phyloP scores from a whole-genome alignment of 2,113 vertebrate genomes.

The Urocynchramus pylzowi region DNA sequence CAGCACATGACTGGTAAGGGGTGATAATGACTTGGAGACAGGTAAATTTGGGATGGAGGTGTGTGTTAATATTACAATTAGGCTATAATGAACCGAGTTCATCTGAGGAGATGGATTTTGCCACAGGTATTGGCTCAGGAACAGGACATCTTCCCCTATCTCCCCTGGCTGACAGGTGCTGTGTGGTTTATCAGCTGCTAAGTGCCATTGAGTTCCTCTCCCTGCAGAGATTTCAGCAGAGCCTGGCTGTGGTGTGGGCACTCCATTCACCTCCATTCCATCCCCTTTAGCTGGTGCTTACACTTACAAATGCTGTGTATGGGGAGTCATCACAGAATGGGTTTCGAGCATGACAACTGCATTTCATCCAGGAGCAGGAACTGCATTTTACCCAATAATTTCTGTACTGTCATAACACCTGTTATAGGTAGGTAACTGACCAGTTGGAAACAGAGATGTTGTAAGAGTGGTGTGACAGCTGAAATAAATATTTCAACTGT shows the following conservation, averaged over 20 bases:
- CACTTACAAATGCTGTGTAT: rapidly evolving
- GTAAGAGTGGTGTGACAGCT: background rate
- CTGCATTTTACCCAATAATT: background rate
- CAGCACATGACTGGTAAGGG: background rate
- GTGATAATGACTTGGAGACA: background rate
- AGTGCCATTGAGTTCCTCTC: background rate
- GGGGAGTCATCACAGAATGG: background rate
- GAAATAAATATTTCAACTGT: background rate
- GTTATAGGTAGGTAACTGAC: background rate
- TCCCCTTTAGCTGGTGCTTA: background rate
- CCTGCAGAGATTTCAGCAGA: rapidly evolving
- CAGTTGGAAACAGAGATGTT: background rate
- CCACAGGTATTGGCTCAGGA: background rate
- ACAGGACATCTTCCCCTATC: background rate
- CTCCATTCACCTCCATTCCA: background rate
- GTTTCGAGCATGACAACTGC: background rate
- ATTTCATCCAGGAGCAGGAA: background rate
- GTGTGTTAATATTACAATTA: background rate
- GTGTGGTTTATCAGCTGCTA: background rate
- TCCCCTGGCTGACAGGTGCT: rapidly evolving
- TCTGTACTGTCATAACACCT: background rate
- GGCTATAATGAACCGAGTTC: background rate
- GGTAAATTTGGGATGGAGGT: background rate
- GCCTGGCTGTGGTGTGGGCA: background rate
- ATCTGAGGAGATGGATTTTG: background rate